phyloP scores from a whole-genome alignment of 2,888 invertebrate species.

The Hylaea fasciaria region DNA sequence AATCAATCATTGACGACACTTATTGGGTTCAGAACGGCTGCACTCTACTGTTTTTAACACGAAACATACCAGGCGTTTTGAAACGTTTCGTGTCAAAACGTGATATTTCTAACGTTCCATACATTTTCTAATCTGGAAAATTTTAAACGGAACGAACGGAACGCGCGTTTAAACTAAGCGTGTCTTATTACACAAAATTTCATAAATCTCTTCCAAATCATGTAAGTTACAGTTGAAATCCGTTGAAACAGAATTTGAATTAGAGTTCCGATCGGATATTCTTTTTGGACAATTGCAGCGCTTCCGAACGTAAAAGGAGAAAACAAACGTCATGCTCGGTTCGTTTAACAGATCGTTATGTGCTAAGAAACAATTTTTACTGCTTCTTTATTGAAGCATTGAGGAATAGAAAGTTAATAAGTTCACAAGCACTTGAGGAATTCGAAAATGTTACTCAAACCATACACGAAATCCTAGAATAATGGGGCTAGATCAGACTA shows the following conservation, averaged over 20 bases:
- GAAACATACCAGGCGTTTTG: too few relatives aligned
- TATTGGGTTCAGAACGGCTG: slow-evolving; percentile 19
- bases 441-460: too few relatives aligned
- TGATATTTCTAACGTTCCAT: too few relatives aligned
- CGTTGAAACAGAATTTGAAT: not conserved
- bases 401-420: too few relatives aligned
- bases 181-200: too few relatives aligned
- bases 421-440: too few relatives aligned
- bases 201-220: too few relatives aligned
- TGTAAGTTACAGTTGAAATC: not conserved
- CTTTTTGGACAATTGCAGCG: not conserved
- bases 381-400: not conserved
- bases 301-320: not conserved
- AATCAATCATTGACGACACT: slow-evolving; percentile 15
- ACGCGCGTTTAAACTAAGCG: too few relatives aligned
- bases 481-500: too few relatives aligned
- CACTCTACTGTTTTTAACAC: not conserved
- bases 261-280: not conserved
- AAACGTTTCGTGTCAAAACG: not conserved
- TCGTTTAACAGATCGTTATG: slow-evolving; percentile 1
- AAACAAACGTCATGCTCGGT: not conserved
- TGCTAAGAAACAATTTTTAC: not conserved
- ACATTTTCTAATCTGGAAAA: too few relatives aligned
- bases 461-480: too few relatives aligned
- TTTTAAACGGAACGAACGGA: too few relatives aligned